Base-by-base conservation (phyloP, 2,797 vertebrate species). In the Gadopsis bispinosus region DNA sequence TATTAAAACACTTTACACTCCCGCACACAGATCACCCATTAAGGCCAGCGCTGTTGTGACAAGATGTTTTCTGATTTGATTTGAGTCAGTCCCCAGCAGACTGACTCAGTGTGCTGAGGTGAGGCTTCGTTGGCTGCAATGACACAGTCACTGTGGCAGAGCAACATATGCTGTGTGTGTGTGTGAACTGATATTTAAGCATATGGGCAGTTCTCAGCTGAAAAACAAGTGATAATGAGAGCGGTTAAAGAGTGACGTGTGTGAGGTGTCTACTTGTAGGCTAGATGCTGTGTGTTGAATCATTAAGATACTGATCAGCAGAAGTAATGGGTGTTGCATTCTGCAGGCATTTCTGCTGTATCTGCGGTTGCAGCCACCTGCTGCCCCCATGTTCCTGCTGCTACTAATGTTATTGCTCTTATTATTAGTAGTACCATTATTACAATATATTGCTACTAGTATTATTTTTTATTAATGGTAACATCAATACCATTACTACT, bases 81-180 rank as follows among this genome's bases (percentile, higher is more conserved):
- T 78, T 70, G 64, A 73, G 56, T 75, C 79, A 66, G 59, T 41
- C 70, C 62, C 33, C 79, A 54, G 56, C 73, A 73, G 78, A 65
- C 69, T 81, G 84, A 78, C 41, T 80, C 77, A 74, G 9, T 74
- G 75, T 78, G 81, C 65, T 16, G 66, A 85, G 50, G 66, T 81
- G 68, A 83, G 75, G 70, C 83, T 69, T 60, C 35, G 8, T 41
- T 82, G 79, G 63, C 77, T 66, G 35, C 22, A 73, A 35, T 19
- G 14, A 77, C 69, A 62, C 61, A 73, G 54, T 77, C 66, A 37
- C 54, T 45, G 14, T 67, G 47, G 62, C 55, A 47, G 59, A 71
- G 65, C 53, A n/a, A 50, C 86, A 79, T 72, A 75, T 77, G 78
- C 43, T 26, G 10, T 67, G 67, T 50, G n/a, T 73, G 43, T 56